Percentiles rank a stretch among this genome's conserved stretches.
Conservation (phyloP, 2,797 vertebrate species). For the Acrossocheilus fasciatus region DNA sequence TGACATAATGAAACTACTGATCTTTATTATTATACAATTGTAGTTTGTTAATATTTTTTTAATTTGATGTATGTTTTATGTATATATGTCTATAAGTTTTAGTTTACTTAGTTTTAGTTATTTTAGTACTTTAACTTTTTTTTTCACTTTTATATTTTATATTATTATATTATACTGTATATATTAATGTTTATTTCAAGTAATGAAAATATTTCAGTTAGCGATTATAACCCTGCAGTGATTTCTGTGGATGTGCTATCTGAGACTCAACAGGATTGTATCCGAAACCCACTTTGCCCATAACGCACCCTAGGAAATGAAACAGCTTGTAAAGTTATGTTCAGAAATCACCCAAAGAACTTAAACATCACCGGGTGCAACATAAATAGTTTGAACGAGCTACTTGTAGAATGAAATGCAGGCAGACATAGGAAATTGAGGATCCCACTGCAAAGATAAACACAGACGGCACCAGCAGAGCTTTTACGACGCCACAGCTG, state of each 20-base stretch:
- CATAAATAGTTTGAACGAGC: constrained; percentile 16
- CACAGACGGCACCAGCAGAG: not conserved
- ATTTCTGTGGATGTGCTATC: not conserved
- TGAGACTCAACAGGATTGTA: not conserved
- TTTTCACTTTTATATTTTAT: not conserved
- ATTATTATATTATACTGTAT: not conserved
- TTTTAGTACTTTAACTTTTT: not conserved
- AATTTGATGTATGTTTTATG: not conserved
- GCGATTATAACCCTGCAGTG: not conserved
- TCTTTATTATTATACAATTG: not conserved
- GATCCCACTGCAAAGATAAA: constrained; percentile 23
- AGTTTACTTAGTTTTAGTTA: not conserved
- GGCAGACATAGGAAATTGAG: not conserved
- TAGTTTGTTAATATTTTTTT: not conserved
- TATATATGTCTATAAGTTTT: not conserved
- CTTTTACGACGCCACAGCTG: constrained; percentile 12
- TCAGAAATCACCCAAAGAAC: constrained; percentile 11
- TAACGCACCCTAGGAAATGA: constrained; percentile 17
- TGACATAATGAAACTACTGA: not conserved
- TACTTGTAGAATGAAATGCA: constrained; percentile 22
- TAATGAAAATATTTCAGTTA: not conserved
- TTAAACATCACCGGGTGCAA: constrained; percentile 21
- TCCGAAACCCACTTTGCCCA: not conserved
- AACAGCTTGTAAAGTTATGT: constrained; percentile 8
- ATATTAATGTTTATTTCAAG: not conserved